A percentile compares a stretch with the other conserved stretches of the same genome.
phyloP scores from a whole-genome alignment of 2,888 invertebrate genomes.

The Sphinx pinastri region DNA sequence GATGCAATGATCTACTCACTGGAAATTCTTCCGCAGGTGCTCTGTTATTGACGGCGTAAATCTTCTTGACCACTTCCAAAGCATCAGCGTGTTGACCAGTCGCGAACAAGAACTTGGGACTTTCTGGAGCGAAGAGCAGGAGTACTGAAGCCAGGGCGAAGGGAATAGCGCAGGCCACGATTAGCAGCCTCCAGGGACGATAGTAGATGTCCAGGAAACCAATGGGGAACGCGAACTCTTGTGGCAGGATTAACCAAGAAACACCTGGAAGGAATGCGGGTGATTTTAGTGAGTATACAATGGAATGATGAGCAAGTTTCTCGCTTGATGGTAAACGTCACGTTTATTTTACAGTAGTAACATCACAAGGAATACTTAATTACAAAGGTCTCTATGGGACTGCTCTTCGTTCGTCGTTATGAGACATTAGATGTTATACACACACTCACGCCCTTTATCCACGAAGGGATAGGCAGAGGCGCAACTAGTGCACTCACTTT shows the following conservation, averaged over 20 bases:
- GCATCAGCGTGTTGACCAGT: conserved; percentile 85
- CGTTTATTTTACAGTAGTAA: too few species aligned
- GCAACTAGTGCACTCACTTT: too few species aligned
- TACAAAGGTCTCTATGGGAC: too few species aligned
- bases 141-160: conserved; percentile 85
- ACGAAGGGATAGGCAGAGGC: too few species aligned
- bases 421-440: too few species aligned
- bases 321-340: too few species aligned
- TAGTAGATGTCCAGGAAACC: conserved; percentile 80
- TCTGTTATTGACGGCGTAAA: conserved; percentile 66
- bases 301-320: too few species aligned
- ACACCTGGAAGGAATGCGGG: conserved; percentile 71
- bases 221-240: conserved; percentile 74
- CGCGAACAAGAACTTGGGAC: conserved; percentile 89
- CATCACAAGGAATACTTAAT: too few species aligned
- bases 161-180: conserved; percentile 86
- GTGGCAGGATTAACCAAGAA: conserved; percentile 88
- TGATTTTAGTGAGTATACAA: too few species aligned
- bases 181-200: conserved; percentile 90
- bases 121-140: conserved; percentile 87
- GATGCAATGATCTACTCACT: conserved; percentile 47
- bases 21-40: conserved; percentile 60
- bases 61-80: conserved; percentile 70
- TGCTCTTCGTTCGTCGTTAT: too few species aligned
- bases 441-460: too few species aligned